Evolutionary conservation across 2,888 invertebrate genomes (phyloP).

Genomic region (Ophion costatus): DNA sequence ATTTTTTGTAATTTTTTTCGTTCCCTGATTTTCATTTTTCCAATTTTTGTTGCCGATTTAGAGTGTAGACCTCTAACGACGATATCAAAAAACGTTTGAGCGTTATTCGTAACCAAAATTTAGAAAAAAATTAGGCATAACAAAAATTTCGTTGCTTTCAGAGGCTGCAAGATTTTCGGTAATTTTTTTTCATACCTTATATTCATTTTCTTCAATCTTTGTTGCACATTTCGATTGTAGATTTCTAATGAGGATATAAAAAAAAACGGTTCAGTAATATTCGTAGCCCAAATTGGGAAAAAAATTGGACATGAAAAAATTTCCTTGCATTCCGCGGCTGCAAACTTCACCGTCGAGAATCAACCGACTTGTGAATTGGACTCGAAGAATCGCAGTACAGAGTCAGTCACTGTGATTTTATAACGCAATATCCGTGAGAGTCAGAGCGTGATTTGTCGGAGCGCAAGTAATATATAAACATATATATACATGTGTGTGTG

Average conservation of each 20-base stretch:
- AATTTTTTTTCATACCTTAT: no score
- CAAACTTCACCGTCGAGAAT: neutral
- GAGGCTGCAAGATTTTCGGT: no score
- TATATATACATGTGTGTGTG: neutral
- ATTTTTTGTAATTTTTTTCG: no score
- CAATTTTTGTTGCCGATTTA: no score
- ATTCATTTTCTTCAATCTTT: no score
- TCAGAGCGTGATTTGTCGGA: slow-evolving; percentile 27
- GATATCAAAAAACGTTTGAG: neutral
- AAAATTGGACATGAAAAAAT: neutral
- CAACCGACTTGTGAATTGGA: slow-evolving; percentile 27
- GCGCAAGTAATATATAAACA: neutral
- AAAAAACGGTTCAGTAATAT: neutral
- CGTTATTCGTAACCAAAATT: neutral
- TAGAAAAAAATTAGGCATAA: neutral
- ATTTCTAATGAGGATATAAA: no score
- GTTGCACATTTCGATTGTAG: no score
- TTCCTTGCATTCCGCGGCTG: neutral
- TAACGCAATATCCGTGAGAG: slow-evolving; percentile 49
- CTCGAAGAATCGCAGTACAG: slow-evolving; percentile 32
- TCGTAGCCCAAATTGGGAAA: neutral
- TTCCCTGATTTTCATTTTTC: no score
- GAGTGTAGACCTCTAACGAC: no score
- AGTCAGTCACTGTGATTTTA: slow-evolving; percentile 18
- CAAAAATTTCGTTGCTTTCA: no score